Evolutionary conservation across 1,140 invertebrate genomes (phyloP), one percentile per base, ranked within the genome.

Genomic region (Panagrolaimus sp.): DNA sequence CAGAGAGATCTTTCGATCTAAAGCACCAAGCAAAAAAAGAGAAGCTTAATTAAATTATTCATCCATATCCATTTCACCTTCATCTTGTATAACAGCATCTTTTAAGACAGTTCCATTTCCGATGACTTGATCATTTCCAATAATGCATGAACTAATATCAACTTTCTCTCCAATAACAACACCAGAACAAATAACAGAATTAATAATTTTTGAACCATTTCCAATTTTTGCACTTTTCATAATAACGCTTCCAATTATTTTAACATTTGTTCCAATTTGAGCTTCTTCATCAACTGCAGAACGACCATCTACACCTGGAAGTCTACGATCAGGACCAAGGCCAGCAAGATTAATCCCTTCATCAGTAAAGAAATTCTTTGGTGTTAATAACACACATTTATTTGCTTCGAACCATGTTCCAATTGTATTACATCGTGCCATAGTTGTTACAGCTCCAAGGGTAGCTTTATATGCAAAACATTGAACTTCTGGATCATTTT

Each of bases 331-430:
- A 16, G 66, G 16, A 38, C 31, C 31, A 38, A 38, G 31, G 9
- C 43, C 38, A 31, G 68, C 61, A 46, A 69, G 38, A 1, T 38
- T 69, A 31, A 65, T 64, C 23, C 11, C 23, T 13, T 64, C 57
- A 27, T 11, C n/a, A 38, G 4, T 13, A 25, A 66, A 69, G 43
- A 48, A 51, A 16, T 11, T 16, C n/a, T 13, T 69, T 31, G 42
- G 67, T n/a, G 43, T 43, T 31, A 23, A 46, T 4, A 25, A 65
- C 11, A 69, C 64, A n/a, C 27, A 44, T 23, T 74, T 74, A 63
- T 76, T 76, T n/a, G 68, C 72, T 57, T 78, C 74, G 48, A 76
- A 71, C 48, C 79, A 76, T 11, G 72, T 66, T 0, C 67, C 76
- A 9, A 76, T 20, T 20, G 70, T 78, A 61, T 76, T 76, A 31